These are phyloP conservation scores for Ammospiza maritima DNA, from an alignment of 2,797 vertebrate genomes.

Conservation along the genomic window DNA sequence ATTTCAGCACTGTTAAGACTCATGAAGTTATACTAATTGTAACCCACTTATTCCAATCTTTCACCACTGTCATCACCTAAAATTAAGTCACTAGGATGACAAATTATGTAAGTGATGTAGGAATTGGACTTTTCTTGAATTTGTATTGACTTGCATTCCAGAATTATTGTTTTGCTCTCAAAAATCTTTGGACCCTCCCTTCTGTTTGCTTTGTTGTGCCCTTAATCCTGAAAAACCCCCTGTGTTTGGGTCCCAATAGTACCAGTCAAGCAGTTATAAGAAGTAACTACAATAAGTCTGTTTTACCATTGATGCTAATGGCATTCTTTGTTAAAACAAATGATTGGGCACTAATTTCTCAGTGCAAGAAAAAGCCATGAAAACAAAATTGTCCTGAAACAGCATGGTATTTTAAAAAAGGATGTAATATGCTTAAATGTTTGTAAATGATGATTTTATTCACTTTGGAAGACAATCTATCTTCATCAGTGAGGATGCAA, in stretches of 20 bases:
- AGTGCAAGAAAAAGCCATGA: background rate
- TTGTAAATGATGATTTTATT: conserved; percentile 64
- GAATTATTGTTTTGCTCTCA: background rate
- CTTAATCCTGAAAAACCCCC: background rate
- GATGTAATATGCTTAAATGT: conserved; percentile 22
- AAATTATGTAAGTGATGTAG: background rate
- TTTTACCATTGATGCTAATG: background rate
- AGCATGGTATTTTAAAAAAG: background rate
- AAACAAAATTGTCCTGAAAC: conserved; percentile 9
- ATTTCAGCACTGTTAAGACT: background rate
- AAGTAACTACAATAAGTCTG: background rate
- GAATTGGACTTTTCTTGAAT: background rate
- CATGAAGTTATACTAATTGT: background rate
- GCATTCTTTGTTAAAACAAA: background rate
- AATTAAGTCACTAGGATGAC: background rate
- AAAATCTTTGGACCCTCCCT: background rate
- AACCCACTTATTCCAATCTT: background rate
- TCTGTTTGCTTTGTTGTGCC: background rate
- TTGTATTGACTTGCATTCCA: background rate
- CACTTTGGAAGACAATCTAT: conserved; percentile 38
- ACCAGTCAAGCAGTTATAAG: background rate
- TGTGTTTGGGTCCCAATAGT: background rate
- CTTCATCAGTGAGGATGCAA: conserved; percentile 63
- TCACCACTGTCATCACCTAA: background rate
- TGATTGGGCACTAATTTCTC: conserved; percentile 2